Conservation (phyloP, 2,888 invertebrate species). For the Drosophila mimica region DNA sequence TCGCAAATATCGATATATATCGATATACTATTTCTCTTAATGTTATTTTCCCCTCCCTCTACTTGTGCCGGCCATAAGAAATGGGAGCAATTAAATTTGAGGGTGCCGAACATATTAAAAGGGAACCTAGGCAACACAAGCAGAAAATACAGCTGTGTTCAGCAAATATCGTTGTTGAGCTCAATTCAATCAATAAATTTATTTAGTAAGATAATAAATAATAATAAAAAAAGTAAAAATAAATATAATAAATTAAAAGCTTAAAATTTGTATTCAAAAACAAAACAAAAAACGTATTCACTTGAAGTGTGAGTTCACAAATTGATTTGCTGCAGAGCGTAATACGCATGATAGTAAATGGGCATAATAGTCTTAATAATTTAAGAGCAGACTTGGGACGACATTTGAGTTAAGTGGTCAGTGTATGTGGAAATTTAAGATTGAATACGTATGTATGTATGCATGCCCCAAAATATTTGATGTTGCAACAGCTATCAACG, state of each 20-base stretch:
- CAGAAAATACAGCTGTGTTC: not conserved
- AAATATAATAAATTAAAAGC: too few relatives aligned
- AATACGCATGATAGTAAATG: not conserved
- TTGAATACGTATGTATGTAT: not conserved
- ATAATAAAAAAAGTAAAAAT: too few relatives aligned
- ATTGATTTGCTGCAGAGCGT: not conserved
- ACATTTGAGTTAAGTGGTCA: constrained; percentile 1
- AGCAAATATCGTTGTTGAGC: not conserved
- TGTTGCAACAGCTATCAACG: not conserved
- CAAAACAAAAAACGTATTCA: not conserved
- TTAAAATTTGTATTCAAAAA: not conserved
- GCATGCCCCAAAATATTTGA: not conserved
- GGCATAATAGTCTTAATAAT: not conserved
- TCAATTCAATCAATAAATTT: not conserved
- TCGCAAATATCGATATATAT: not conserved
- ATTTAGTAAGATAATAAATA: not conserved
- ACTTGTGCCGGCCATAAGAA: too few relatives aligned
- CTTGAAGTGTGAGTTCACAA: not conserved
- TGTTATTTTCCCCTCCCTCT: not conserved
- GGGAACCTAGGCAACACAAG: too few relatives aligned
- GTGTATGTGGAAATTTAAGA: too few relatives aligned
- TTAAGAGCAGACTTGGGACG: not conserved
- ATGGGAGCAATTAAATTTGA: not conserved
- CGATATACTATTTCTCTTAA: not conserved
- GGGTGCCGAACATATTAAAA: not conserved